Evolutionary conservation across 1,140 invertebrate genomes (phyloP).

Genomic region (Hypothenemus hampei): DNA sequence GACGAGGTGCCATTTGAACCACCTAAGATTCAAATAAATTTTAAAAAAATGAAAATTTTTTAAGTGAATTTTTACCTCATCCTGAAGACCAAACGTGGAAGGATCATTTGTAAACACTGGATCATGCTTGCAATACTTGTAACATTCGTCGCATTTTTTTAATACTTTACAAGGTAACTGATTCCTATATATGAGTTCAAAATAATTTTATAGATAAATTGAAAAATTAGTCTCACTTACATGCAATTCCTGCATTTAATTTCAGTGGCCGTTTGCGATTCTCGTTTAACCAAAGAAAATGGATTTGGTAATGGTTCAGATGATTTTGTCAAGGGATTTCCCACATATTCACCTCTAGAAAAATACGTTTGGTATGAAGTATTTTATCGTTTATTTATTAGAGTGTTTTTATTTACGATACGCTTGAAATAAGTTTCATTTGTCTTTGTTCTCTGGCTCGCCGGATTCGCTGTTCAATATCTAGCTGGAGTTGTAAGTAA

Average conservation of each 20-base stretch:
- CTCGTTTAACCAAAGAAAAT: not conserved
- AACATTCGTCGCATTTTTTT: not conserved
- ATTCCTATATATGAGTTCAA: conserved; percentile 5
- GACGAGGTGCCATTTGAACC: no score
- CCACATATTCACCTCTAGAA: not conserved
- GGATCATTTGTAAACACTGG: not conserved
- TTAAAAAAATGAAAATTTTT: not conserved
- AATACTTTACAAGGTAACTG: not conserved
- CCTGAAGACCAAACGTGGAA: not conserved
- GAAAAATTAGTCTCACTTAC: not conserved
- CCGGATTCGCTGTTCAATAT: no score
- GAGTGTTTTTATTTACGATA: no score
- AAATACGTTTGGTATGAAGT: not conserved
- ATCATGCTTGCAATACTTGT: not conserved
- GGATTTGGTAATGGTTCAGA: not conserved
- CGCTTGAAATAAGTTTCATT: no score
- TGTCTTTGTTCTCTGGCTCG: no score
- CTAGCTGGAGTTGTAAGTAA: no score
- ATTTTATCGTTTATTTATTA: no score
- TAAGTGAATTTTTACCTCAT: not conserved
- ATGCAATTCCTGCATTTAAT: not conserved
- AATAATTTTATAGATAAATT: not conserved
- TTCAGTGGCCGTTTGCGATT: not conserved
- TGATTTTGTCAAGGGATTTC: not conserved
- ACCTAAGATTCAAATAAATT: no score